Base-by-base conservation (phyloP, 2,797 vertebrate genomes). In the Chrosomus eos region DNA sequence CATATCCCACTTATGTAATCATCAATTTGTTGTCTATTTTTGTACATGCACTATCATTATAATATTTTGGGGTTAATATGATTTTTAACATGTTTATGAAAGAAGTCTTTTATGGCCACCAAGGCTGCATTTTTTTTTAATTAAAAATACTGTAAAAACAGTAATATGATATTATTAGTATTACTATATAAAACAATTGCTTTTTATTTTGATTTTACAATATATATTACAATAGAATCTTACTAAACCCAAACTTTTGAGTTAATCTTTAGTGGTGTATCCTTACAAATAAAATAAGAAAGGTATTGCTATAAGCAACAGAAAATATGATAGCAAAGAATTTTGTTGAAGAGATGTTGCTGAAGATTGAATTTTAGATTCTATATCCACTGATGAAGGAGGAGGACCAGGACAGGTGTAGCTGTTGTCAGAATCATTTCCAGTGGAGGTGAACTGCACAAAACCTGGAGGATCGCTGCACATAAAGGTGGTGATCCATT, bases 401-500 rank as follows among this genome's bases (percentile, higher is more conserved):
- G 62, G 68, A 19, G 84, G 68, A 11, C 38, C 85, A 73, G 83
- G 33, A n/a, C 91, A 92, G 83, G 82, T 88, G 88, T 80, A 81
- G 48, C 2, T 90, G 62, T 43, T 89, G 87, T 93, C 92, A 85
- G 82, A 0, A 48, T 94, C 92, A 0, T 10, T 31, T 75, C 88
- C 91, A 51, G 26, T 84, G 67, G 91, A 90, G 58, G 13, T 75
- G 81, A 92, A 93, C 38, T 19, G 64, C 40, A 93, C 85, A 88
- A 94, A 94, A 51, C 93, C 92, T 62, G 92, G 92, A 26, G 62
- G 81, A 72, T 92, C 83, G 13, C 16, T 87, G 31, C 7, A 26
- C 33, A 94, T 87, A 9, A 18, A 48, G 18, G 89, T 90, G 70
- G 81, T 82, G 89, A 93, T 93, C 92, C 92, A 93, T 67, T 89